Percentiles rank a stretch among this genome's conserved stretches.
These are phyloP conservation scores for Eupithecia exiguata DNA, from an alignment of 2,888 invertebrate genomes.

Conservation along the genomic window DNA sequence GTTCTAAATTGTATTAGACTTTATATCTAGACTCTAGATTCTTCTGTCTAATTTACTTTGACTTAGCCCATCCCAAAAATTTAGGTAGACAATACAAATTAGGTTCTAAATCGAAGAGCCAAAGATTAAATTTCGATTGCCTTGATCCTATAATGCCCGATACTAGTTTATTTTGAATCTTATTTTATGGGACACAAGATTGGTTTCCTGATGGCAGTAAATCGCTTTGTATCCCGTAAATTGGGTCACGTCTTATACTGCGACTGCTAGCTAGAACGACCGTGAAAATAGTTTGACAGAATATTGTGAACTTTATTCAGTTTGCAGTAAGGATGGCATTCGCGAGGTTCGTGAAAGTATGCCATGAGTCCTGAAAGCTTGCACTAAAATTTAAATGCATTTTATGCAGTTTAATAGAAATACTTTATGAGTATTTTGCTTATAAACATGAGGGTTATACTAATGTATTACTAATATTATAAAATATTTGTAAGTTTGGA, in stretches of 20 bases:
- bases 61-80: not conserved
- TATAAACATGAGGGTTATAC: not conserved
- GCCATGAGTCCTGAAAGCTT: not conserved
- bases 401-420: not conserved
- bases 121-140: not conserved
- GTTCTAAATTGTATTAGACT: not conserved
- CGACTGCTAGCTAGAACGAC: constrained; percentile 47
- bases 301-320: not conserved
- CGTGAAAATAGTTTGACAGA: not conserved
- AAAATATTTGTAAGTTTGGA: no score
- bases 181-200: constrained; percentile 43
- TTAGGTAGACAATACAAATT: not conserved
- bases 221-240: constrained; percentile 74
- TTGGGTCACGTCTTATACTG: constrained; percentile 72
- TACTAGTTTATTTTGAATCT: constrained; percentile 2
- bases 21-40: not conserved
- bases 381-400: not conserved
- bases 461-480: no score
- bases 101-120: not conserved
- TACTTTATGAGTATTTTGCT: not conserved
- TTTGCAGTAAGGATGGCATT: not conserved
- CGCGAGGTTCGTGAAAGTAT: not conserved
- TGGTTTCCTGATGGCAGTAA: constrained; percentile 40
- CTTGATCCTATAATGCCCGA: not conserved
- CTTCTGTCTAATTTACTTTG: not conserved